Base-by-base conservation (phyloP, 2,888 invertebrate genomes). In the Automeris io region DNA sequence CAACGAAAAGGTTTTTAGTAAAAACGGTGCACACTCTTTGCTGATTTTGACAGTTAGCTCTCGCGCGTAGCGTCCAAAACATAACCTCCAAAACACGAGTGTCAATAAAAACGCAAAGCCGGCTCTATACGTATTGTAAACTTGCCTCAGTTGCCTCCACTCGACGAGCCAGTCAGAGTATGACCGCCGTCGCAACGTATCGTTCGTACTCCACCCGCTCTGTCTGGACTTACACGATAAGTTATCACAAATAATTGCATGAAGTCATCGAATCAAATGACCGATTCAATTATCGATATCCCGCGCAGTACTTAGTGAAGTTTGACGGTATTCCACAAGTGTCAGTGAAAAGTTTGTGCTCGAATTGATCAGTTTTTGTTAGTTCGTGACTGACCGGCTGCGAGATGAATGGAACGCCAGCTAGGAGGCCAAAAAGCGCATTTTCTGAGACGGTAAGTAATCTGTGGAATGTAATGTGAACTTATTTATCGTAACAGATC, bases 181-280 rank as follows among this genome's bases (percentile, higher is more conserved):
- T 25, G 21, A 36, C 36, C 36, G 46, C 39, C 42, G 43, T 43
- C 33, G 18, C 26, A 35, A 38, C 34, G 33, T 26, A 24, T 32
- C 34, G 34, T 35, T 33, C 39, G 39, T 41, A 37, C 39, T 38
- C 39, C 29, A 33, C 43, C 39, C 41, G 33, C 42, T 62, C n/a
- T n/a, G n/a, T 39, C 62, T 54, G 61, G 51, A 61, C 70, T 65
- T 77, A 61, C 65, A 56, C 58, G 80, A 80, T 81, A 85, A 80
- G 75, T 80, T 85, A 81, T 81, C 81, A 79, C 62, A 63, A 71
- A 72, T 73, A 68, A 74, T 72, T 77, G 73, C 65, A 82, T 83
- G 82, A 81, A 82, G 81, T 85, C 85, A 85, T 81, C 83, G 80
- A 76, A 73, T 73, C 74, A 73, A 78, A 68, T 75, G 61, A 33